Percentiles rank a stretch among this genome's conserved stretches.
These are phyloP conservation scores for Lycorma delicatula DNA, from an alignment of 1,140 invertebrate species.

Conservation along the genomic window DNA sequence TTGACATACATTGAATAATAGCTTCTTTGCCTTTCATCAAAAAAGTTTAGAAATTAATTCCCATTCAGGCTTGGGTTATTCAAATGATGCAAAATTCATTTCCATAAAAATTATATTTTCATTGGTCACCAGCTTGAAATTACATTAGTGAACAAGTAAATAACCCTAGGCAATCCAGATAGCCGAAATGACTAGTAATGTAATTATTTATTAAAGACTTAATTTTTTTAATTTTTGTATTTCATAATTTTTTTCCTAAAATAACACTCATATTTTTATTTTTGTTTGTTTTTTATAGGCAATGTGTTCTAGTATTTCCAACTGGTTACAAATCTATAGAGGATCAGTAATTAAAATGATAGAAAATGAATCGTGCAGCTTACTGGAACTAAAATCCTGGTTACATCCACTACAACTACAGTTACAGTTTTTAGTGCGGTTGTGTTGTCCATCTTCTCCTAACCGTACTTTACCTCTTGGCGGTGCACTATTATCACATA, in stretches of 20 bases:
- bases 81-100: too few relatives aligned
- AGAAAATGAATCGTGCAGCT: background rate
- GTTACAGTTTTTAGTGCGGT: background rate
- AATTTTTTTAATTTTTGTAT: too few relatives aligned
- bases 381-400: background rate
- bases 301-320: background rate
- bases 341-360: background rate
- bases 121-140: too few relatives aligned
- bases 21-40: too few relatives aligned
- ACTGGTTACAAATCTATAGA: background rate
- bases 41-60: too few relatives aligned
- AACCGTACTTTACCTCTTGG: background rate
- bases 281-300: background rate
- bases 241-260: background rate
- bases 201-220: too few relatives aligned
- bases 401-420: background rate
- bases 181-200: too few relatives aligned
- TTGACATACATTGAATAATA: too few relatives aligned
- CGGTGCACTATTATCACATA: background rate
- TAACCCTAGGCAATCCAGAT: too few relatives aligned
- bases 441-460: background rate
- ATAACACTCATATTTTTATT: background rate
- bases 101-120: too few relatives aligned
- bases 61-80: too few relatives aligned
- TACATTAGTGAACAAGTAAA: too few relatives aligned